Conservation (phyloP, 2,888 invertebrate genomes). For the Acanthosepion pharaonis region DNA sequence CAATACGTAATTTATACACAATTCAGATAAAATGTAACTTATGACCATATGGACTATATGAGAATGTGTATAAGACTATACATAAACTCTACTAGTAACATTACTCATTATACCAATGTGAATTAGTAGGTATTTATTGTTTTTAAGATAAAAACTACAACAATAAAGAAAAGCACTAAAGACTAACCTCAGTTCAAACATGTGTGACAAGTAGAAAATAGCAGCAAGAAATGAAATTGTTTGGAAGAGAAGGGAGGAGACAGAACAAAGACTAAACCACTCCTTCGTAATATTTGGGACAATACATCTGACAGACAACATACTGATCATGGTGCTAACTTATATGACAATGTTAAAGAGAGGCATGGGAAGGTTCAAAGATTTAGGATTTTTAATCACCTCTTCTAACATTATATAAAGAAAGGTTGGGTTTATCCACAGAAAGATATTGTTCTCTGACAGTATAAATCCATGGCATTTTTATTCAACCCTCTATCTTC, state of each 20-base stretch:
- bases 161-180: too few species aligned
- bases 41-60: too few species aligned
- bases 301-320: not conserved
- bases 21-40: too few species aligned
- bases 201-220: not conserved
- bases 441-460: constrained; percentile 11
- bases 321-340: not conserved
- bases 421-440: not conserved
- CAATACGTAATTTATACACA: too few species aligned
- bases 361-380: not conserved
- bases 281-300: not conserved
- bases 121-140: too few species aligned
- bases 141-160: too few species aligned
- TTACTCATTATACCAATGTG: too few species aligned
- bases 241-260: not conserved
- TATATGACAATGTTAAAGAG: not conserved
- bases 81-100: too few species aligned
- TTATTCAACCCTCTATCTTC: not conserved
- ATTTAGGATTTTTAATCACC: not conserved
- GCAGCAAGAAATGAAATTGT: not conserved
- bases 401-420: not conserved
- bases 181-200: not conserved
- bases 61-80: too few species aligned
- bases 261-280: not conserved
- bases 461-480: not conserved